Evolutionary conservation across 2,113 vertebrate genomes (phyloP).

Genomic region (Rhinolophus ferrumequinum): DNA sequence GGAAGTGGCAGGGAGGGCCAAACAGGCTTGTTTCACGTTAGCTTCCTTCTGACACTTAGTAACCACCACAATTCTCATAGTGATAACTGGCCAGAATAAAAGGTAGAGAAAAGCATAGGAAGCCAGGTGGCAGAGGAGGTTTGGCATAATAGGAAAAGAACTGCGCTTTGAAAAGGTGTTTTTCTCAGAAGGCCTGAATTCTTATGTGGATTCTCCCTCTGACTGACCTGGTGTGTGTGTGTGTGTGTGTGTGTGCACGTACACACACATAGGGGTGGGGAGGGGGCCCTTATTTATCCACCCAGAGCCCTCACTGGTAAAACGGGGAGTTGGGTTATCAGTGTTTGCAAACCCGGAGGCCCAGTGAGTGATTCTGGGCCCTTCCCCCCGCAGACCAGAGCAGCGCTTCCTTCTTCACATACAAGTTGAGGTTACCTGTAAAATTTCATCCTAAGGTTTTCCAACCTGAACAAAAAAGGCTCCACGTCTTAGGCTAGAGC

Average conservation of each 20-base stretch:
- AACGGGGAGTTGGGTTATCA: not conserved
- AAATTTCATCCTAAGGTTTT: not conserved
- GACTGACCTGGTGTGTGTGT: not conserved
- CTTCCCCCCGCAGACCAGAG: not conserved
- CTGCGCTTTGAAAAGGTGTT: not conserved
- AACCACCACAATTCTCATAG: not conserved
- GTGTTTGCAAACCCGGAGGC: not conserved
- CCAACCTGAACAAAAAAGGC: not conserved
- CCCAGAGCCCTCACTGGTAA: not conserved
- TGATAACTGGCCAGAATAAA: not conserved
- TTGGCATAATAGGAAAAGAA: not conserved
- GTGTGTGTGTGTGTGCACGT: not conserved
- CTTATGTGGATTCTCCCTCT: not conserved
- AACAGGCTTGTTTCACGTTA: not conserved
- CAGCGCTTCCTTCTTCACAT: not conserved
- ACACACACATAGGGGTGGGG: not conserved
- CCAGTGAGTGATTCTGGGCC: not conserved
- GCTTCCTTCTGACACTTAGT: not conserved
- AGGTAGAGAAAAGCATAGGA: not conserved
- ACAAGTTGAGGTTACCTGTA: not conserved
- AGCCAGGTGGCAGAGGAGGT: not conserved
- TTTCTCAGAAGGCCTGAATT: not conserved
- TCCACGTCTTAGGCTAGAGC: not conserved
- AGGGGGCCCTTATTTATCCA: not conserved
- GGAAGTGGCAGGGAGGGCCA: not conserved